These are phyloP conservation scores for Lutjanus campechanus DNA, from an alignment of 2,797 vertebrate species.

Conservation along the genomic window DNA sequence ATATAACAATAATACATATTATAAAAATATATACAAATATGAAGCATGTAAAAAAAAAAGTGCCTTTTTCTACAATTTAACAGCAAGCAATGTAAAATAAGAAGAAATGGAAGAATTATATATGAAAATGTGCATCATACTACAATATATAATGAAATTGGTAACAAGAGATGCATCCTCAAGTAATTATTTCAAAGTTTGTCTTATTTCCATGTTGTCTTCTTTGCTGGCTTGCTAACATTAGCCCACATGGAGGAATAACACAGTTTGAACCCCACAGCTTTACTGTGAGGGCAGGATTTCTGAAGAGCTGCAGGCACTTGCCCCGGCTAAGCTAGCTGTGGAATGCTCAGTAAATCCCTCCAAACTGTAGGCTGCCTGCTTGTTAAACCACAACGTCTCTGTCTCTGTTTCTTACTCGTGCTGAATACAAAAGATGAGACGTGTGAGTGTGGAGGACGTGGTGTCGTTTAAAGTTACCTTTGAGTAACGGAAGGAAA, in stretches of 20 bases:
- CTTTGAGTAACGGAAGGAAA: not conserved
- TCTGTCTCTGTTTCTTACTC: not conserved
- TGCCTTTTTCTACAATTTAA: too few relatives aligned
- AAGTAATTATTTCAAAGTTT: not conserved
- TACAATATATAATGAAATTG: not conserved
- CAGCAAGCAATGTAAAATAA: too few relatives aligned
- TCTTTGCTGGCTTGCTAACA: not conserved
- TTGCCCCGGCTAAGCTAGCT: not conserved
- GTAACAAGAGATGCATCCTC: not conserved
- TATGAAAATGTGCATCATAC: too few relatives aligned
- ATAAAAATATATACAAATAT: too few relatives aligned
- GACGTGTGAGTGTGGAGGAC: not conserved
- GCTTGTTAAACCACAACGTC: slow-evolving; percentile 2
- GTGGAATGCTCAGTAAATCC: not conserved
- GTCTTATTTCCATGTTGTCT: not conserved
- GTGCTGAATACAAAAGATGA: not conserved
- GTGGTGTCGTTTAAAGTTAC: not conserved
- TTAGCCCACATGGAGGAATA: not conserved
- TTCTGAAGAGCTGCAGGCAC: not conserved
- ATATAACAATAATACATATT: too few relatives aligned
- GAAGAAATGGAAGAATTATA: not conserved
- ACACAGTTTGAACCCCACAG: not conserved
- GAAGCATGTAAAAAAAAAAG: too few relatives aligned
- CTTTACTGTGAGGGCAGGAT: not conserved
- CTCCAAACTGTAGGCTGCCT: not conserved